These are phyloP conservation scores for Oxyruncus cristatus DNA, from an alignment of 2,113 vertebrate species.

Conservation along the genomic window DNA sequence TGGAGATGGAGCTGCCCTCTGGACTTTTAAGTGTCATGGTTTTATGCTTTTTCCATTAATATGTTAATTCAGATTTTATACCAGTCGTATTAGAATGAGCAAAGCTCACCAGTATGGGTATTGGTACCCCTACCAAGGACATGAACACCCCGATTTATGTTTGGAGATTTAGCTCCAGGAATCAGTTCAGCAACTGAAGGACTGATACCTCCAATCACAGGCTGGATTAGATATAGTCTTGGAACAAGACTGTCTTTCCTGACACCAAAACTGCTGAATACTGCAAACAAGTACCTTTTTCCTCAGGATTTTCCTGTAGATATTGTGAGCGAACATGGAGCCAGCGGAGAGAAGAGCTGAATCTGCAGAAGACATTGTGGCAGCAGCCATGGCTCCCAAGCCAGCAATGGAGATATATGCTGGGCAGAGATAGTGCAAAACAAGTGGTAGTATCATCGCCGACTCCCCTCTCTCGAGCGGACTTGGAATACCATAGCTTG, in stretches of 20 bases:
- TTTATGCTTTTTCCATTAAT: not conserved
- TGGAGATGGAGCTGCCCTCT: not conserved
- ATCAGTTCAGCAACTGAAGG: not conserved
- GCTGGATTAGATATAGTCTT: not conserved
- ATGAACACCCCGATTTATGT: not conserved
- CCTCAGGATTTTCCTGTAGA: conserved; percentile 78
- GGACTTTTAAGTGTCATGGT: not conserved
- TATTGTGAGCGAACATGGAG: conserved; percentile 74
- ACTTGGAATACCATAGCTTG: conserved; percentile 74
- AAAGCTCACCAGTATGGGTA: not conserved
- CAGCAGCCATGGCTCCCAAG: conserved; percentile 72
- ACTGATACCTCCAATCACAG: not conserved
- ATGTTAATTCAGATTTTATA: not conserved
- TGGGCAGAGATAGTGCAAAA: conserved; percentile 75
- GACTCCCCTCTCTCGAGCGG: conserved; percentile 75
- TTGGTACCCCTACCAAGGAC: not conserved
- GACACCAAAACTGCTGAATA: not conserved
- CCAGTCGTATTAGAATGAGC: not conserved
- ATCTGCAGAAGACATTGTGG: conserved; percentile 78
- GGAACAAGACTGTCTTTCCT: not conserved
- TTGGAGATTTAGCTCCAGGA: not conserved
- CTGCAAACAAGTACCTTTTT: conserved; percentile 60
- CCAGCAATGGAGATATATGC: conserved; percentile 69
- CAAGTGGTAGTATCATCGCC: conserved; percentile 73
- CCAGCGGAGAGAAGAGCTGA: conserved; percentile 72